A percentile compares a stretch with the other conserved stretches of the same genome.
These are phyloP conservation scores for Malurus alboscapulatus DNA, from an alignment of 2,113 vertebrate species.

Conservation along the genomic window DNA sequence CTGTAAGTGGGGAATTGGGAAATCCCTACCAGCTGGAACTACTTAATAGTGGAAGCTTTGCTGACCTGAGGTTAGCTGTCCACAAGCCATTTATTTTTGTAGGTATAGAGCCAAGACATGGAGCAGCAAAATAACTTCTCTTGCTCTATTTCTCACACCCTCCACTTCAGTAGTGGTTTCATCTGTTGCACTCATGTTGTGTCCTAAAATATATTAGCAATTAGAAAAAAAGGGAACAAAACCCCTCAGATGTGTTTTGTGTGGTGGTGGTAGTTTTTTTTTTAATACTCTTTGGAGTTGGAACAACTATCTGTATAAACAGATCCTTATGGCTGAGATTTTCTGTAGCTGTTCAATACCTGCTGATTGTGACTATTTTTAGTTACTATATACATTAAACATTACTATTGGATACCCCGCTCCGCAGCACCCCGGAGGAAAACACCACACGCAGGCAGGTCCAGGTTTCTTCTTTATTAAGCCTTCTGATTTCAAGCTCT, in stretches of 20 bases:
- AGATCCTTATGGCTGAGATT: not conserved
- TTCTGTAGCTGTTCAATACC: not conserved
- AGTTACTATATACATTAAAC: not conserved
- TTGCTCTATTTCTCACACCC: not conserved
- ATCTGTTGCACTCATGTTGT: not conserved
- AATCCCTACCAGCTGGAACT: slow-evolving; percentile 16
- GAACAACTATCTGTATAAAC: not conserved
- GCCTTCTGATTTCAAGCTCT: too few species aligned
- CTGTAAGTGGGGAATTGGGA: not conserved
- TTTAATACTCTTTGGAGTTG: not conserved
- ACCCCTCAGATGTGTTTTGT: not conserved
- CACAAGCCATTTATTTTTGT: slow-evolving; percentile 27
- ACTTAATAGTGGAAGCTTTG: slow-evolving; percentile 29
- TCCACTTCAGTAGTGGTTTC: not conserved
- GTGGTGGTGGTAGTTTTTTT: too few species aligned
- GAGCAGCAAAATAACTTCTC: not conserved
- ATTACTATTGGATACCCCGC: too few species aligned
- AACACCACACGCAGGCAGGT: too few species aligned
- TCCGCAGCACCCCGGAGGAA: too few species aligned
- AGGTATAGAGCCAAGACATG: not conserved
- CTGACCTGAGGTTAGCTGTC: slow-evolving; percentile 35
- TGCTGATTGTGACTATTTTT: not conserved
- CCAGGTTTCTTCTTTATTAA: too few species aligned
- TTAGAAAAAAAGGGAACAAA: not conserved
- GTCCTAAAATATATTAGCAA: not conserved